phyloP scores from a whole-genome alignment of 1,140 invertebrate species.

The Hylaeus anthracinus region DNA sequence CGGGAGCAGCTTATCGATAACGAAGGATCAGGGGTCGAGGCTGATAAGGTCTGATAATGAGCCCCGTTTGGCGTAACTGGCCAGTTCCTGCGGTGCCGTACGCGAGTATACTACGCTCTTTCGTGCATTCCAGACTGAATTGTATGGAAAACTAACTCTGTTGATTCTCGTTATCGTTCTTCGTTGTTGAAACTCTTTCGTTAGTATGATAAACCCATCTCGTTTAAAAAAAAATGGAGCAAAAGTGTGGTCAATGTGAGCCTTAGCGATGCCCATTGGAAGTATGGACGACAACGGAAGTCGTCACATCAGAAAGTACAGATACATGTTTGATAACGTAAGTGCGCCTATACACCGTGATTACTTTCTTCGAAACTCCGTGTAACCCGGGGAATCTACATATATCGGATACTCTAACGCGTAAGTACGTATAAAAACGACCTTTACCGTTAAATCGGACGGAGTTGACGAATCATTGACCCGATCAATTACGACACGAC shows the following conservation, averaged over 20 bases:
- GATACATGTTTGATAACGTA: constrained; percentile 20
- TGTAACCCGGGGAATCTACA: too few species aligned
- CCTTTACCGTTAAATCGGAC: neutral
- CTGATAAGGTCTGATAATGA: constrained; percentile 62
- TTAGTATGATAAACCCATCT: neutral
- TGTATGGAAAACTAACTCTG: neutral
- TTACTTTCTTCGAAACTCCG: too few species aligned
- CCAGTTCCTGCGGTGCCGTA: constrained; percentile 58
- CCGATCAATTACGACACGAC: neutral
- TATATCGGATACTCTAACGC: neutral
- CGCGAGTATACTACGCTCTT: constrained; percentile 23
- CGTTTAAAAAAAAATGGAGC: too few species aligned
- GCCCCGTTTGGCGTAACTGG: constrained; percentile 39
- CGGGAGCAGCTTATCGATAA: constrained; percentile 44
- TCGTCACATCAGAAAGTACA: constrained; percentile 20
- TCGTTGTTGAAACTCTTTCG: neutral
- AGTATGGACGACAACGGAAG: constrained; percentile 23
- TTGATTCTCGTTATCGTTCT: neutral
- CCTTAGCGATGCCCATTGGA: neutral
- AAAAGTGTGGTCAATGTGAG: too few species aligned
- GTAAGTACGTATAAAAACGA: neutral
- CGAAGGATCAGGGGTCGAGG: constrained; percentile 65
- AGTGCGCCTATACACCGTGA: constrained; percentile 6
- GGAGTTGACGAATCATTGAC: constrained; percentile 20
- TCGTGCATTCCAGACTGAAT: neutral